Base-by-base conservation (phyloP, 2,113 vertebrate genomes). In the Spilogale gracilis region DNA sequence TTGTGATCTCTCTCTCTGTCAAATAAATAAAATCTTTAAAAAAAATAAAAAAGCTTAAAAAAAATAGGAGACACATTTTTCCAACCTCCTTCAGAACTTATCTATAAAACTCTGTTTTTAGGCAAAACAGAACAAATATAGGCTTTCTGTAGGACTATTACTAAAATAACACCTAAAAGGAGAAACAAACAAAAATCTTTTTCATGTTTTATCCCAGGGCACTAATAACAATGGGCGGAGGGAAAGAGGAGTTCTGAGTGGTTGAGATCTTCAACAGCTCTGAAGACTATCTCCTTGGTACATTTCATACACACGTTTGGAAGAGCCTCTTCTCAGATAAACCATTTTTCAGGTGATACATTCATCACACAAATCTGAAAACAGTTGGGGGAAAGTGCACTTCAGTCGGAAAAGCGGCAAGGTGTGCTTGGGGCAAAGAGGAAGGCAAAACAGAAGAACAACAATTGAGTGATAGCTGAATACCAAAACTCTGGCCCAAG, bases 341-440 rank as follows among this genome's bases (percentile, higher is more conserved):
- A 95, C 20, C 56, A 61, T 82, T 76, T 96, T 63, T 23, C n/a
- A 96, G 81, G 27, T 9, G 58, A 86, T 14, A 43, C 25, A 95
- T 67, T 89, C 21, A 85, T 60, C 52, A 76, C 30, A 69, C 16
- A 81, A 84, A 48, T 80, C 63, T 85, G 43, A 85, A 25, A 83
- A 94, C 25, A 79, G 52, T 0, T 32, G 67, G 16, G 71, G 32
- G 14, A 48, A 45, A 82, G 71, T 76, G 7, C 8, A 63, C 14
- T 82, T 89, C 60, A 95, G 69, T 0, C 54, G 43, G 48, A 97
- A 73, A 89, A 95, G 60, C 69, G 91, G 74, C 63, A 61, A 63
- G 52, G 17, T 69, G 61, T 69, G 21, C 76, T 0, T 23, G 12
- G 25, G 20, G 54, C 13, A 30, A 69, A 14, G n/a, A 48, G 2